Evolutionary conservation across 2,888 invertebrate species (phyloP).

Genomic region (Epiperipatus broadwayi): DNA sequence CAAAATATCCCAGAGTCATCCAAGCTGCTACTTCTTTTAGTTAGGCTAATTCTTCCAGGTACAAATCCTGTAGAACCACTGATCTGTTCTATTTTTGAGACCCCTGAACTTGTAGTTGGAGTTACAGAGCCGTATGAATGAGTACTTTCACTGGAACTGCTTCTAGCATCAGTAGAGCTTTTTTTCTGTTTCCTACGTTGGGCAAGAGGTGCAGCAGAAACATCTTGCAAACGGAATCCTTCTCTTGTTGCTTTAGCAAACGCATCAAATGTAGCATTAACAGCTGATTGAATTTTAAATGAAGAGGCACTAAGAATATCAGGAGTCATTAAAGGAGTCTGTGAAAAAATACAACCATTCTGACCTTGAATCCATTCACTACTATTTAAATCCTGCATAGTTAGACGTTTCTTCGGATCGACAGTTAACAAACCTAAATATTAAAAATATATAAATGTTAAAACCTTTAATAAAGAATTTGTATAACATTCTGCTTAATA

Average conservation of each 20-base stretch:
- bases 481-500: neutral
- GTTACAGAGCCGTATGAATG: conserved; percentile 10
- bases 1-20: too few relatives aligned
- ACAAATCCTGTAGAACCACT: too few relatives aligned
- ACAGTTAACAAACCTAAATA: conserved; percentile 48
- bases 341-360: conserved; percentile 27
- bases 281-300: conserved; percentile 29
- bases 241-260: conserved; percentile 46
- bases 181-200: conserved; percentile 43
- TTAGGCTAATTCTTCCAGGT: too few relatives aligned
- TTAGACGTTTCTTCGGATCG: conserved; percentile 49
- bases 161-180: conserved; percentile 31
- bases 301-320: conserved; percentile 34
- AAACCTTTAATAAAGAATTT: conserved; percentile 1
- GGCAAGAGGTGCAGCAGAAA: conserved; percentile 46
- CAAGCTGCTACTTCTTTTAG: too few relatives aligned
- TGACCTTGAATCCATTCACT: conserved; percentile 44
- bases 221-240: conserved; percentile 53
- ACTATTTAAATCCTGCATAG: conserved; percentile 43
- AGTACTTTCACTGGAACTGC: conserved; percentile 30
- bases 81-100: too few relatives aligned
- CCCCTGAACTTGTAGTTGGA: too few relatives aligned
- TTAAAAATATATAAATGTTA: conserved; percentile 13
- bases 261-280: conserved; percentile 44
- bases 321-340: conserved; percentile 42